Conservation (phyloP, 2,797 vertebrate species). For the Prionace glauca region DNA sequence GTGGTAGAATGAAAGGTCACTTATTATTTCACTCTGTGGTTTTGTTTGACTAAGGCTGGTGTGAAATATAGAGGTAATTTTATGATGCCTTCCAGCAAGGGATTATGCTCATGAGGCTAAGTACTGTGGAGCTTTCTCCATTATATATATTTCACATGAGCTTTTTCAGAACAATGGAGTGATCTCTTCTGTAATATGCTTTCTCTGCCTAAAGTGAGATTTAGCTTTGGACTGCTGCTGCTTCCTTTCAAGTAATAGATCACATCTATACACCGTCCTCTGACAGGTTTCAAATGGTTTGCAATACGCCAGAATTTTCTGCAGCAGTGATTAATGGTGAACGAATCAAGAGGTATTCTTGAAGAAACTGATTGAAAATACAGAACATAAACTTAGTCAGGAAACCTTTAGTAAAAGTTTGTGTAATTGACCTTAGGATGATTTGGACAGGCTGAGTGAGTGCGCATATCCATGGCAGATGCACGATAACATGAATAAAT, state of each 20-base stretch:
- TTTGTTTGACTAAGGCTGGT: conserved; percentile 1
- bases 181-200: background rate
- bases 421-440: background rate
- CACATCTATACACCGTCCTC: background rate
- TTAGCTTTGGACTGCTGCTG: background rate
- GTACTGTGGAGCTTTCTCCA: background rate
- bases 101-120: conserved; percentile 3
- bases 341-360: too few species aligned
- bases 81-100: background rate
- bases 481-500: too few species aligned
- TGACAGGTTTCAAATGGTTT: background rate
- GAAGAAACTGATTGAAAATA: background rate
- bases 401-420: background rate
- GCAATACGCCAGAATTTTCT: background rate
- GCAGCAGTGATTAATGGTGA: background rate
- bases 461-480: too few species aligned
- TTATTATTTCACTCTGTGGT: background rate
- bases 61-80: conserved; percentile 15
- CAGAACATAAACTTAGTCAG: background rate
- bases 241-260: conserved; percentile 3
- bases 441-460: too few species aligned
- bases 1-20: background rate
- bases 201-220: background rate
- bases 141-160: background rate
- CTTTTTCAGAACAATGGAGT: background rate